These are phyloP conservation scores for Matsumyia berberina DNA, from an alignment of 2,888 invertebrate species.

Conservation along the genomic window DNA sequence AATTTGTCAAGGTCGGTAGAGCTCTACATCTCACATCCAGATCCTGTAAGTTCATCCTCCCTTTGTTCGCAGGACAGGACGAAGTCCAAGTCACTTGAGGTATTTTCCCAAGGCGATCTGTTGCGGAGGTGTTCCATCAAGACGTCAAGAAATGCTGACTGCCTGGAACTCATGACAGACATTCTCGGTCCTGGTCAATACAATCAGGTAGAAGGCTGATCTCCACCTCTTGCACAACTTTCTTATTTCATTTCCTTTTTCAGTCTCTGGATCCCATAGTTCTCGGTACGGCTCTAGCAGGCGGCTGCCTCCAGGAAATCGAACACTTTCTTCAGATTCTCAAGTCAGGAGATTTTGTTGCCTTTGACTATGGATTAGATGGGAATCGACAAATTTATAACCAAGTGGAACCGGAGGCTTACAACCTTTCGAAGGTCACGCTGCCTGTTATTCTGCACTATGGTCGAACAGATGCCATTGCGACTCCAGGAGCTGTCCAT, in stretches of 20 bases:
- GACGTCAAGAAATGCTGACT: slow-evolving; percentile 10
- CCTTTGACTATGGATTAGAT: slow-evolving; percentile 80
- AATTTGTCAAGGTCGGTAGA: slow-evolving; percentile 79
- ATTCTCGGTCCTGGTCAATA: slow-evolving; percentile 55
- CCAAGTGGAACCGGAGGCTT: slow-evolving; percentile 78
- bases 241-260: background rate
- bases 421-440: slow-evolving; percentile 78
- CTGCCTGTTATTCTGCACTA: slow-evolving; percentile 81
- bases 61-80: slow-evolving; percentile 67
- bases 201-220: slow-evolving; percentile 38
- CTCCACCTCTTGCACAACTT: too few species aligned
- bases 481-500: slow-evolving; percentile 80
- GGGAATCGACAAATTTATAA: slow-evolving; percentile 79
- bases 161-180: slow-evolving; percentile 33
- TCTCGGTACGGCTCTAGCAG: slow-evolving; percentile 80
- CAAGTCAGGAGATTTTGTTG: slow-evolving; percentile 81
- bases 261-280: slow-evolving; percentile 80
- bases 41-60: too few species aligned
- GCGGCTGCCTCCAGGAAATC: slow-evolving; percentile 80
- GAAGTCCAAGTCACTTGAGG: slow-evolving; percentile 66
- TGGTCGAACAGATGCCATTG: slow-evolving; percentile 81
- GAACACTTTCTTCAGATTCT: slow-evolving; percentile 81
- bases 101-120: slow-evolving; percentile 70
- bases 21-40: slow-evolving; percentile 72
- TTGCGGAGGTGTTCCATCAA: slow-evolving; percentile 67